These are phyloP conservation scores for Rhinoraja longicauda DNA, from an alignment of 2,797 vertebrate species.

Conservation along the genomic window DNA sequence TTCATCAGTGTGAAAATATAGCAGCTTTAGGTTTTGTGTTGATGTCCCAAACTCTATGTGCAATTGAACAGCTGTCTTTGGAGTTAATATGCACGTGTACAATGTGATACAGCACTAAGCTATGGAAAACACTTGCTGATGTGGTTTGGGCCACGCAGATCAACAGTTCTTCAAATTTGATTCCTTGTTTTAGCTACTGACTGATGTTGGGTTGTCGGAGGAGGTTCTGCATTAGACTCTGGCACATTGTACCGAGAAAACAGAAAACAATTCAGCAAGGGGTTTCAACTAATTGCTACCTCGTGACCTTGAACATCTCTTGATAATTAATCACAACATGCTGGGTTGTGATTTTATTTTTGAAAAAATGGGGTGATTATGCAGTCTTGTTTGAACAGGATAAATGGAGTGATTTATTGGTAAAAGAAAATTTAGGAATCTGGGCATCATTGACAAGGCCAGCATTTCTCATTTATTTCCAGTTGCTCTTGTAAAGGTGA, in stretches of 20 bases:
- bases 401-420: background rate
- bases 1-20: background rate
- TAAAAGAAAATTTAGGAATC: background rate
- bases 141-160: background rate
- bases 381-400: background rate
- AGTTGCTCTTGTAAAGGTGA: too few species aligned
- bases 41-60: background rate
- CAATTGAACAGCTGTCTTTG: background rate
- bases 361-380: background rate
- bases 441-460: too few species aligned
- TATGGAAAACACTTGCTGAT: background rate
- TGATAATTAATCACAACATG: background rate
- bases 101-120: background rate
- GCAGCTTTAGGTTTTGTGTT: background rate
- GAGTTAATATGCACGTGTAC: background rate
- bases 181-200: background rate
- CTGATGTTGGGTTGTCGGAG: background rate
- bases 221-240: background rate
- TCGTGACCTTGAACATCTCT: background rate
- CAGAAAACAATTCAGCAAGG: background rate
- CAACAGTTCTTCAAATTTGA: background rate
- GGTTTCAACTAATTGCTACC: background rate
- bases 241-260: background rate
- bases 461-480: too few species aligned
- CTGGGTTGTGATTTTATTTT: background rate